Evolutionary conservation across 2,113 vertebrate genomes (phyloP).

Genomic region (Fulmarus glacialis): DNA sequence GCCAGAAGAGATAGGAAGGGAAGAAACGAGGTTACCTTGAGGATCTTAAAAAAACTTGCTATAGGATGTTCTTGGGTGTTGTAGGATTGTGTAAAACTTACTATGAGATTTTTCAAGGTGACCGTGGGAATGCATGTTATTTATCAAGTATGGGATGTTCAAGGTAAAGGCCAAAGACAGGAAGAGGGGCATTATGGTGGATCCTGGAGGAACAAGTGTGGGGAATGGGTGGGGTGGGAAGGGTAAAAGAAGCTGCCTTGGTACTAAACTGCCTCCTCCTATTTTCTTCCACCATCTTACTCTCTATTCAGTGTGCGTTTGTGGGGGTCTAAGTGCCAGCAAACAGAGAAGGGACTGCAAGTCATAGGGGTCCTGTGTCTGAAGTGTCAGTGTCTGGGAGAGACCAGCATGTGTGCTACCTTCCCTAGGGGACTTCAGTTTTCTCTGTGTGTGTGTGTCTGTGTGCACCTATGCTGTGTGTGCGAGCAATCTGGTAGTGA

Average conservation of each 20-base stretch:
- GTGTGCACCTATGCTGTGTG: not conserved
- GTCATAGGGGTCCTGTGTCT: not conserved
- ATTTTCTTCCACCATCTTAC: not conserved
- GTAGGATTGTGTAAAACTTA: not conserved
- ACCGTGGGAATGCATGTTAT: not conserved
- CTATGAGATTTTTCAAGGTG: not conserved
- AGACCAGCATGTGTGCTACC: rapidly evolving
- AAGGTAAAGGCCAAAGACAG: not conserved
- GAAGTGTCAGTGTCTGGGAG: not conserved
- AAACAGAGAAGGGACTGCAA: not conserved
- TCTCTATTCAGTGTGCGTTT: not conserved
- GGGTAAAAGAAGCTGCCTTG: not conserved
- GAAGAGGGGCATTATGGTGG: not conserved
- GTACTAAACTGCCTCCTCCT: not conserved
- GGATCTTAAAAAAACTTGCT: not conserved
- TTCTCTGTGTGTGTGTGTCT: too few species aligned
- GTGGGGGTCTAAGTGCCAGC: not conserved
- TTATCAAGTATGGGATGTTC: not conserved
- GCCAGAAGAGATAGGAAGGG: not conserved
- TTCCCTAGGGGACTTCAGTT: not conserved
- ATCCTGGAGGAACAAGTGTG: not conserved
- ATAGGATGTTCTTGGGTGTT: not conserved
- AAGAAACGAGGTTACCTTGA: not conserved
- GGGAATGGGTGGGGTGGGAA: not conserved
- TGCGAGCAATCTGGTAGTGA: not conserved